A percentile compares a stretch with the other conserved stretches of the same genome.
phyloP scores from a whole-genome alignment of 2,888 invertebrate species.

The Eupithecia insigniata region DNA sequence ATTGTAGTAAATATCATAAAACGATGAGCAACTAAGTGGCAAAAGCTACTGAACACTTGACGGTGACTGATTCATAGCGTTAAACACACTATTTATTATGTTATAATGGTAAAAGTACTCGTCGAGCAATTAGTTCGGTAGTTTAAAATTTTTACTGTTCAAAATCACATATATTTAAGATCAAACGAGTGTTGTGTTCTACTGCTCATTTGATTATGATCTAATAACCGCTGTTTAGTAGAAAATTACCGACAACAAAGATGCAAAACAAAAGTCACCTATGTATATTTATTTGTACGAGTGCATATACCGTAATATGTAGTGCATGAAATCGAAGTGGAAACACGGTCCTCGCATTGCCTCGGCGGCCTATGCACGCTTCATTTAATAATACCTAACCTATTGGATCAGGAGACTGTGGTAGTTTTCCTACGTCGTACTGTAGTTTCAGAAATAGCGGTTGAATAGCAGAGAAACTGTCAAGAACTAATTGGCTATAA shows the following conservation, averaged over 20 bases:
- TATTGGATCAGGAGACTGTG: conserved; percentile 21
- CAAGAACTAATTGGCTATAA: neutral
- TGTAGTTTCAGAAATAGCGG: neutral
- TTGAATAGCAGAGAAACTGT: neutral
- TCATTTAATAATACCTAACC: conserved; percentile 50
- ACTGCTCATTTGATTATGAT: neutral
- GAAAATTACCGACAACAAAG: conserved; percentile 11
- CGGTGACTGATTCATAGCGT: neutral
- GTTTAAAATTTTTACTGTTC: neutral
- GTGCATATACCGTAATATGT: conserved; percentile 37
- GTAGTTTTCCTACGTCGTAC: conserved; percentile 19
- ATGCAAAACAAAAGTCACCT: conserved; percentile 26
- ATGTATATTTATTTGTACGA: conserved; percentile 31
- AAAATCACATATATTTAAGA: neutral
- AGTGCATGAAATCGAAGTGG: conserved; percentile 46
- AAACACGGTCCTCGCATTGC: conserved; percentile 34
- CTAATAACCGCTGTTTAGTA: neutral
- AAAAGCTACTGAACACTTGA: conserved; percentile 10
- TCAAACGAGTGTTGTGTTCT: neutral
- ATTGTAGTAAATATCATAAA: neutral
- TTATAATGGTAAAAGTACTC: too few relatives aligned
- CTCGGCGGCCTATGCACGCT: conserved; percentile 34
- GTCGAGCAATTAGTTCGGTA: too few relatives aligned
- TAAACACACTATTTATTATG: too few relatives aligned
- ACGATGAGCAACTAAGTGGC: conserved; percentile 4